phyloP scores from a whole-genome alignment of 1,140 invertebrate species.

The Drosophila takahashii region DNA sequence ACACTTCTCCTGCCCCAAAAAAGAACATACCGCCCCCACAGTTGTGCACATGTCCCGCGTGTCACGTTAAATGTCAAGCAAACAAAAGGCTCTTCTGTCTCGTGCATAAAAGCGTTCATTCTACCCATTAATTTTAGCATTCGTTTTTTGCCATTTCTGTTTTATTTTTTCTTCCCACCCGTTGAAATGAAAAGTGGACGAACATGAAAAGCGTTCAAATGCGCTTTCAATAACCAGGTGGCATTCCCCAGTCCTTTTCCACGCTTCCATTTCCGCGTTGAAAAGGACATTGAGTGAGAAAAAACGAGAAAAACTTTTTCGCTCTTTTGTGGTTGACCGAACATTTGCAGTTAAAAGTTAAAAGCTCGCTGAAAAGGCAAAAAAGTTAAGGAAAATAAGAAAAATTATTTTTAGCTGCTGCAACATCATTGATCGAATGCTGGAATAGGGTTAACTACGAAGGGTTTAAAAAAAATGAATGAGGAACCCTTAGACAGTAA shows the following conservation, averaged over 20 bases:
- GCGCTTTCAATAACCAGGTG: conserved; percentile 62
- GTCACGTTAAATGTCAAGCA: conserved; percentile 78
- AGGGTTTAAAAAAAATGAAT: neutral
- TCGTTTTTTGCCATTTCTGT: conserved; percentile 17
- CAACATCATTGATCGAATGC: conserved; percentile 57
- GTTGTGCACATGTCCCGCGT: conserved; percentile 66
- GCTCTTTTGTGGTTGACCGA: conserved; percentile 54
- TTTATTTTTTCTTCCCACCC: conserved; percentile 11
- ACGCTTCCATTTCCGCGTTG: neutral
- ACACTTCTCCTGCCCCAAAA: conserved; percentile 10
- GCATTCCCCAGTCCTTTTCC: conserved; percentile 28
- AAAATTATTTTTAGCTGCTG: conserved; percentile 27
- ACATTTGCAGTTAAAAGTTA: conserved; percentile 58
- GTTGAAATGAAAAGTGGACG: conserved; percentile 66
- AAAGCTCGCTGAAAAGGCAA: conserved; percentile 35
- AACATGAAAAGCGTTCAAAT: conserved; percentile 46
- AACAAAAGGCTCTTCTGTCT: conserved; percentile 68
- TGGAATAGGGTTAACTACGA: neutral
- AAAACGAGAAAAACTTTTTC: conserved; percentile 40
- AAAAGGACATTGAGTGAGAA: conserved; percentile 28
- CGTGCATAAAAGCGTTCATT: conserved; percentile 61
- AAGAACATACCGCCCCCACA: conserved; percentile 8
- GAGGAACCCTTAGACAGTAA: no score
- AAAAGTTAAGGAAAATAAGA: conserved; percentile 30
- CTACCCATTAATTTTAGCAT: conserved; percentile 69